phyloP scores from a whole-genome alignment of 2,113 vertebrate species.

The Rissa tridactyla region DNA sequence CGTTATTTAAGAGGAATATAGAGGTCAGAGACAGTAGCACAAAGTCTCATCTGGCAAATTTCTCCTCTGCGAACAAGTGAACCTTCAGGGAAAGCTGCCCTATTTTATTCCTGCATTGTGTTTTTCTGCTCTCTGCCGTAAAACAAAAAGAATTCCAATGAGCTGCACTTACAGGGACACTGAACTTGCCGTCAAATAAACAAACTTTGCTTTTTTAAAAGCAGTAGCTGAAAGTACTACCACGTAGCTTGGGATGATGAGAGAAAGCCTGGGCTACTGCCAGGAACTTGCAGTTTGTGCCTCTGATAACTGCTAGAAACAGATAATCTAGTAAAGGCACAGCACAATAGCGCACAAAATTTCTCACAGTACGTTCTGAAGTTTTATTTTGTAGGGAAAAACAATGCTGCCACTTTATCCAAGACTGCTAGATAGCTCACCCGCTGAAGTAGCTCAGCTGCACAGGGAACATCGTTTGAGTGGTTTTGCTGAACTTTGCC shows the following conservation, averaged over 20 bases:
- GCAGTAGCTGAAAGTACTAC: background rate
- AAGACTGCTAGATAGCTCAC: background rate
- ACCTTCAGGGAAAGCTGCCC: background rate
- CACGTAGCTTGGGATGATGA: background rate
- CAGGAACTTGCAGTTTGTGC: background rate
- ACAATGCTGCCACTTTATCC: background rate
- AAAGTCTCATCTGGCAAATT: background rate
- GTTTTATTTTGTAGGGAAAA: background rate
- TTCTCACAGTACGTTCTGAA: background rate
- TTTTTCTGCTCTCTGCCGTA: background rate
- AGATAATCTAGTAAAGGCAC: background rate
- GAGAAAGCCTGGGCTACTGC: background rate
- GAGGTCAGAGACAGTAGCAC: background rate
- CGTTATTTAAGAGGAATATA: background rate
- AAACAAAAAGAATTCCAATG: conserved; percentile 13
- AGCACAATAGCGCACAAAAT: background rate
- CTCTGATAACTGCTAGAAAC: background rate
- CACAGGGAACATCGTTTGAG: background rate
- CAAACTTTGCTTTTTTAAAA: background rate
- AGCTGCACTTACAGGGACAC: background rate
- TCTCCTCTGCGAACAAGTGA: background rate
- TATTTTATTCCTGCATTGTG: background rate
- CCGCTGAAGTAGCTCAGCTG: background rate
- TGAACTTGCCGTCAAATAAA: background rate
- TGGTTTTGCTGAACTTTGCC: background rate